Conservation (phyloP, 2,113 vertebrate genomes). For the Meleagris gallopavo region DNA sequence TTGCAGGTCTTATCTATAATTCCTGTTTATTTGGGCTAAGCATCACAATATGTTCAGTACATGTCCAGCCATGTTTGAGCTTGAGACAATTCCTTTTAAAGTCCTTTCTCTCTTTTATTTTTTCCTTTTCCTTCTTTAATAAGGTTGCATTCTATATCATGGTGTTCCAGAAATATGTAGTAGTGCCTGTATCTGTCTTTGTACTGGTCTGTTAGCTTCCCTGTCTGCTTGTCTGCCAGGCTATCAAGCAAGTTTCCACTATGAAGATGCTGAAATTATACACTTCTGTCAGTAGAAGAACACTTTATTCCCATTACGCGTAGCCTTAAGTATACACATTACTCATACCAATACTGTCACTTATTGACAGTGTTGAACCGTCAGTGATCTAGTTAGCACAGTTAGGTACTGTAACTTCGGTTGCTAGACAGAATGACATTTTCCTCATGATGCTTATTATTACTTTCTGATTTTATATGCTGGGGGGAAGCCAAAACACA, state of each 20-base stretch:
- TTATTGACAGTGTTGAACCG: conserved; percentile 60
- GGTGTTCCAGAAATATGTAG: conserved; percentile 18
- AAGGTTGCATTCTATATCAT: not conserved
- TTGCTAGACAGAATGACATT: conserved; percentile 53
- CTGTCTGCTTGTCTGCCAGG: conserved; percentile 55
- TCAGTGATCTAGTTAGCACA: conserved; percentile 58
- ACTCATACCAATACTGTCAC: conserved; percentile 59
- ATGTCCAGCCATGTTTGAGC: not conserved
- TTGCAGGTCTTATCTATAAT: not conserved
- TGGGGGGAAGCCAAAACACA: conserved; percentile 34
- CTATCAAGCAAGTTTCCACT: conserved; percentile 1
- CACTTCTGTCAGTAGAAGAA: conserved; percentile 33
- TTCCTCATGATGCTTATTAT: conserved; percentile 52
- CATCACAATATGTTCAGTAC: not conserved
- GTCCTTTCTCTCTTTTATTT: not conserved
- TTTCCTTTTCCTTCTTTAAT: not conserved
- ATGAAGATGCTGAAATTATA: conserved; percentile 60
- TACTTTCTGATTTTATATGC: conserved; percentile 33
- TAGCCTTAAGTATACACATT: conserved; percentile 64
- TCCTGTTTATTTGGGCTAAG: not conserved
- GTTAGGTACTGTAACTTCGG: conserved; percentile 26
- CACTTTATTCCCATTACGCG: conserved; percentile 60
- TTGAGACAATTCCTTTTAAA: not conserved
- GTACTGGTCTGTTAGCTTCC: not conserved
- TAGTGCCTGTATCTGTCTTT: conserved; percentile 21